Percentiles rank a stretch among this genome's conserved stretches.
Evolutionary conservation across 2,113 vertebrate species (phyloP).

Genomic region (Cryptomyrus ogoouensis): DNA sequence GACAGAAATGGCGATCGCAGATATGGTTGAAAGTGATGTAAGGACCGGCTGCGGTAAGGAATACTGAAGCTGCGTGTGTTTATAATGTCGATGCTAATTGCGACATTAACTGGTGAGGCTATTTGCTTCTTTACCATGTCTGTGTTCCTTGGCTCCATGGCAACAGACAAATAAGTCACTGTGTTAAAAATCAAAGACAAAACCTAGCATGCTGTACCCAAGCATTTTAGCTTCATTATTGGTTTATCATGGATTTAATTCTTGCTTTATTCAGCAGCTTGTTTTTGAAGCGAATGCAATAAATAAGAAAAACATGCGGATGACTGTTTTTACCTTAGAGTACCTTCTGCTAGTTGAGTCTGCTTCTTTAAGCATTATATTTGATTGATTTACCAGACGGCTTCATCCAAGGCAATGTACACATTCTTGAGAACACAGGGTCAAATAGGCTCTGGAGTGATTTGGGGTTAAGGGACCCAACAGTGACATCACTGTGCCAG

Average conservation of each 20-base stretch:
- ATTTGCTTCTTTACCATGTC: neutral
- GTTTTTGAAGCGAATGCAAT: neutral
- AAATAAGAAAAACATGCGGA: neutral
- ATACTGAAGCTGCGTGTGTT: neutral
- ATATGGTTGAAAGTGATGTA: neutral
- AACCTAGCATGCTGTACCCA: neutral
- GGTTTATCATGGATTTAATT: neutral
- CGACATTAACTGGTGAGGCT: neutral
- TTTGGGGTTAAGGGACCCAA: neutral
- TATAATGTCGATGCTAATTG: neutral
- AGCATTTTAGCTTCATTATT: neutral
- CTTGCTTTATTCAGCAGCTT: neutral
- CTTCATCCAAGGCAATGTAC: neutral
- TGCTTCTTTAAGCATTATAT: neutral
- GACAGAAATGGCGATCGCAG: neutral
- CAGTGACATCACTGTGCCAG: neutral
- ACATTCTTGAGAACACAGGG: neutral
- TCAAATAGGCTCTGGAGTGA: neutral
- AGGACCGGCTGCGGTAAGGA: neutral
- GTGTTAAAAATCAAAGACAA: neutral
- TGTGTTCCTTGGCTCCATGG: neutral
- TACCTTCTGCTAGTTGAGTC: neutral
- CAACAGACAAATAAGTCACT: neutral
- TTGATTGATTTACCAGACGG: neutral
- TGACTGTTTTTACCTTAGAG: neutral